Base-by-base conservation (phyloP, 2,888 invertebrate species). In the Tillus elongatus region DNA sequence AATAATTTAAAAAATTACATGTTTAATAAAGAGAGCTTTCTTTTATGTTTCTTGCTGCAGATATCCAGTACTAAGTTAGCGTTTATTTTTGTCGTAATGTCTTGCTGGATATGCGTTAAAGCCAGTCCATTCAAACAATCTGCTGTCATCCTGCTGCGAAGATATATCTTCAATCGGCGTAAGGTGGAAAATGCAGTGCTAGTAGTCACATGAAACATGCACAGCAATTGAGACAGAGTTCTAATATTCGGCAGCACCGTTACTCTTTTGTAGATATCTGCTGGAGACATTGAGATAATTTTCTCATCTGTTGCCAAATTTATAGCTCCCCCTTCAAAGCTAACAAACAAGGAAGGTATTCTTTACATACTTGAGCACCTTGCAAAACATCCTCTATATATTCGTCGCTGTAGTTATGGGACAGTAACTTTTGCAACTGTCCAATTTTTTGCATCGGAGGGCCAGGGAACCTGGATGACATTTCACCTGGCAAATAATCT, bases 401-500 rank as follows among this genome's bases (percentile, higher is more conserved):
- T 30, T 30, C 31, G 31, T 30, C 14, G 14, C 31, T 30, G 31
- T 12, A 11, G 14, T 30, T 30, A 30, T 30, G 31, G 13, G 31
- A 30, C 12, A 30, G 9, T 13, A 30, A 14, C 31, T 30, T 30
- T 30, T 30, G 12, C 14, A 30, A 8, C 12, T 30, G 31, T 30
- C 31, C 4, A 13, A 30, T 19, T 19, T n/a, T 19, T 19, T 19
- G 24, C 24, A 19, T 6, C 24, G 6, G 24, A 19, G 24, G 6
- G 24, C n/a, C n/a, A 19, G 24, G 24, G 24, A 19, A 19, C n/a
- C n/a, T 19, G n/a, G n/a, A 19, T 19, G 6, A 30, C 14, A 30
- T 30, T 30, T 30, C 31, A 30, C 9, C 13, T 14, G 13, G 13
- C 4, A 4, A 12, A 30, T 30, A 30, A 30, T 30, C 31, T 30